phyloP scores from a whole-genome alignment of 1,140 invertebrate species.

The Drosophila aff. region DNA sequence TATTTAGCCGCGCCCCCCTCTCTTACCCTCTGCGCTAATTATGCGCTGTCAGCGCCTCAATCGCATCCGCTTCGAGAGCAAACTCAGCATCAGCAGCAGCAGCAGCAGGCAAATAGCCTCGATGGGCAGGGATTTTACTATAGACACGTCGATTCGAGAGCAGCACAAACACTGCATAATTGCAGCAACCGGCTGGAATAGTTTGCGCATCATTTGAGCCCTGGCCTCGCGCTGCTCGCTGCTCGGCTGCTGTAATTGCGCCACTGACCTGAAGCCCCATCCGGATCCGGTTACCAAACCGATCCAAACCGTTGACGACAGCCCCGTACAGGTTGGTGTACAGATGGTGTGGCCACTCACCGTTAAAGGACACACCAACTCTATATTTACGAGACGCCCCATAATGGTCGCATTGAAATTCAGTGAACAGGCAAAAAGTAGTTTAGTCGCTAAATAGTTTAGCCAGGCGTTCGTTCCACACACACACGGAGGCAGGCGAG shows the following conservation, averaged over 20 bases:
- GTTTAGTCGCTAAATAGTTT: conserved; percentile 70
- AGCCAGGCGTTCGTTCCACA: conserved; percentile 1
- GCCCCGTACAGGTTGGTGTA: not conserved
- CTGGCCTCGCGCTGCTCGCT: conserved; percentile 3
- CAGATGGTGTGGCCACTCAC: conserved; percentile 27
- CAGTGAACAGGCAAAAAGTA: conserved; percentile 80
- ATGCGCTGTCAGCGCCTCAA: conserved; percentile 39
- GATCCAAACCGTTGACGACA: conserved; percentile 14
- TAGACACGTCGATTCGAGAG: conserved; percentile 40
- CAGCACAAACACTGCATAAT: conserved; percentile 39
- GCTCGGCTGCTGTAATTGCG: conserved; percentile 39
- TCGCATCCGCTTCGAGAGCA: conserved; percentile 25
- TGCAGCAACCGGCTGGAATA: conserved; percentile 31
- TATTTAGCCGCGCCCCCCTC: not conserved
- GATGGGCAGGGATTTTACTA: conserved; percentile 5
- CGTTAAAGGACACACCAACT: conserved; percentile 45
- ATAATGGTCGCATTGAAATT: conserved; percentile 67
- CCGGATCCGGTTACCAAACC: not conserved
- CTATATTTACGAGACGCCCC: conserved; percentile 59
- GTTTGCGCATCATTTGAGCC: conserved; percentile 53
- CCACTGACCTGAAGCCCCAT: conserved; percentile 24
- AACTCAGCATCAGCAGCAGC: not conserved
- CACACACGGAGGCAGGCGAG: not conserved
- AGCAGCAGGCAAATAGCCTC: not conserved
- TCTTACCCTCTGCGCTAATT: conserved; percentile 32